A percentile compares a stretch with the other conserved stretches of the same genome.
phyloP scores from a whole-genome alignment of 2,888 invertebrate genomes.

The Lobophora halterata region DNA sequence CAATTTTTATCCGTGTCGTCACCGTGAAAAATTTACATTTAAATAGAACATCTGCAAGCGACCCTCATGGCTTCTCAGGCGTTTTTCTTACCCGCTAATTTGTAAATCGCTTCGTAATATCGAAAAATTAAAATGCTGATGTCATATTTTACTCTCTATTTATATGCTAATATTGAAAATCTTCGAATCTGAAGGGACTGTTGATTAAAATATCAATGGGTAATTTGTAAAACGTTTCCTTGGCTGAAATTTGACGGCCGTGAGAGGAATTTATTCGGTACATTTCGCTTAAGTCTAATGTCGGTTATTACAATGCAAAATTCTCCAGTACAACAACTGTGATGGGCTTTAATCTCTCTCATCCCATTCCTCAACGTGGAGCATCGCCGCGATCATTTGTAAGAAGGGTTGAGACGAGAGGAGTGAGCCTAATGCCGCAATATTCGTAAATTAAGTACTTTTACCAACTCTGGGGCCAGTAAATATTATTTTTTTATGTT shows the following conservation, averaged over 20 bases:
- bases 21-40: constrained; percentile 77
- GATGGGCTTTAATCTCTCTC: constrained; percentile 73
- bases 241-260: constrained; percentile 42
- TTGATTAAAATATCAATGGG: constrained; percentile 77
- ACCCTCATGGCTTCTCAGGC: constrained; percentile 69
- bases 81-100: constrained; percentile 79
- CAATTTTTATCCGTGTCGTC: constrained; percentile 69
- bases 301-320: constrained; percentile 62
- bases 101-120: constrained; percentile 79
- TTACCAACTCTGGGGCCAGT: constrained; percentile 57
- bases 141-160: constrained; percentile 77
- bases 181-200: constrained; percentile 55
- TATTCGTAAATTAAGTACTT: constrained; percentile 77
- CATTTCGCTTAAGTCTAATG: constrained; percentile 43
- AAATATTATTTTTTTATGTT: constrained; percentile 81
- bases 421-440: constrained; percentile 71
- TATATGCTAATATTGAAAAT: constrained; percentile 71
- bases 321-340: constrained; percentile 60
- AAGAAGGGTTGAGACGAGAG: constrained; percentile 69
- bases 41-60: constrained; percentile 79
- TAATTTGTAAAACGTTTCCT: constrained; percentile 48
- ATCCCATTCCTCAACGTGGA: constrained; percentile 68
- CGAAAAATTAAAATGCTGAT: constrained; percentile 80
- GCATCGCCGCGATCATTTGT: constrained; percentile 76
- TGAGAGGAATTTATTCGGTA: constrained; percentile 45